A percentile compares a stretch with the other conserved stretches of the same genome.
Conservation (phyloP, 1,140 invertebrate species). For the Eciton burchellii region DNA sequence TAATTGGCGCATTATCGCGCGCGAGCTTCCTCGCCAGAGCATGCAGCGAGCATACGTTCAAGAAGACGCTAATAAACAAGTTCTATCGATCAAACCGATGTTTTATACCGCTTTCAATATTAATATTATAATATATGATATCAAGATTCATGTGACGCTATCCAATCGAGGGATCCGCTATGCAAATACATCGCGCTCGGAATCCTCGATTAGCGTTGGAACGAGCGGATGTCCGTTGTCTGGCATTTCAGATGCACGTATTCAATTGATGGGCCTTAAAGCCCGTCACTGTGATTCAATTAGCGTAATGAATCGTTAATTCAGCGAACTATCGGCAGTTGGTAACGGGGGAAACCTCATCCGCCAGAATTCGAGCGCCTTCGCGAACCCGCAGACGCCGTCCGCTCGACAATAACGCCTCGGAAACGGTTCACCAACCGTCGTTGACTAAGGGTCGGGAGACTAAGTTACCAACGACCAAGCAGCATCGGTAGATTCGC, state of each 20-base stretch:
- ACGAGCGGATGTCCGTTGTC: too few relatives aligned
- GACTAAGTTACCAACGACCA: conserved; percentile 33
- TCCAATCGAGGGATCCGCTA: too few relatives aligned
- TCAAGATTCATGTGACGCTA: background rate
- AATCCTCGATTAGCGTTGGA: too few relatives aligned
- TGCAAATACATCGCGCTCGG: too few relatives aligned
- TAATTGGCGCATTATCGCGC: conserved; percentile 17
- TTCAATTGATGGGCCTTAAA: too few relatives aligned
- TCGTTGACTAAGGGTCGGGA: background rate
- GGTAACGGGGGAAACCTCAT: background rate
- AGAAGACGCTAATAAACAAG: background rate
- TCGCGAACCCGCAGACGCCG: background rate
- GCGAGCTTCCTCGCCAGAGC: too few relatives aligned
- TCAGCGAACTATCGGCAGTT: background rate
- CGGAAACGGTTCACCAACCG: background rate
- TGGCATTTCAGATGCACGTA: too few relatives aligned
- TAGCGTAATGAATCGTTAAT: conserved; percentile 1
- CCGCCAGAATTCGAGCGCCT: background rate
- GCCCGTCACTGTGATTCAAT: background rate
- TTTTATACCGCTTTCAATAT: background rate
- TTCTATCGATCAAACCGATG: background rate
- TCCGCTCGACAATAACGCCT: background rate
- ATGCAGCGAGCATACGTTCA: background rate
- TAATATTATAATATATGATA: background rate
- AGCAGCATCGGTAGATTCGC: background rate